A percentile compares a stretch with the other conserved stretches of the same genome.
phyloP scores from a whole-genome alignment of 2,113 vertebrate genomes.

The Benitochromis conjunctus region DNA sequence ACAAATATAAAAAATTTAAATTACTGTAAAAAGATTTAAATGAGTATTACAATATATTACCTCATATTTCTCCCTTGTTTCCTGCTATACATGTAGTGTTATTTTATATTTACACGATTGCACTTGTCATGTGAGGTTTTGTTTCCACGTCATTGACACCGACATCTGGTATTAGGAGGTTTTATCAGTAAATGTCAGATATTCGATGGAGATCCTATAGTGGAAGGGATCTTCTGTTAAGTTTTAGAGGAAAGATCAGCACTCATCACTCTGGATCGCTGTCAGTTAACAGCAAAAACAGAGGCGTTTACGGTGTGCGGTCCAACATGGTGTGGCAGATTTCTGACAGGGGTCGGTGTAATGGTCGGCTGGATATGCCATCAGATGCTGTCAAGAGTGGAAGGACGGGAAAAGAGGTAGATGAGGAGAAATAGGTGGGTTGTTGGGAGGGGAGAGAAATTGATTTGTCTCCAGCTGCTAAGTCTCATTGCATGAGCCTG shows the following conservation, averaged over 20 bases:
- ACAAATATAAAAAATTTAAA: neutral
- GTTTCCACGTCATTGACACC: neutral
- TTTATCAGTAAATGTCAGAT: neutral
- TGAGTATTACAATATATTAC: neutral
- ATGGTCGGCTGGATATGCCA: conserved; percentile 23
- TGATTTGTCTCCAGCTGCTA: conserved; percentile 73
- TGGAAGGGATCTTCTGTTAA: neutral
- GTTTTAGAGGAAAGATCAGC: neutral
- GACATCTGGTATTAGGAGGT: neutral
- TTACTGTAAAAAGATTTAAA: neutral
- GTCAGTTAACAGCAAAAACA: neutral
- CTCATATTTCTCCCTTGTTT: neutral
- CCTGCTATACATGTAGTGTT: neutral
- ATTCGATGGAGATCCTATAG: neutral
- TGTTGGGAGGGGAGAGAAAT: conserved; percentile 35
- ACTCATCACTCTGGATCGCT: neutral
- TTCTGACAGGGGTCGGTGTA: conserved; percentile 28
- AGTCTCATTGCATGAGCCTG: conserved; percentile 56
- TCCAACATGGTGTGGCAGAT: neutral
- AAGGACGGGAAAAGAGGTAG: neutral
- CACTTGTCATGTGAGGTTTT: neutral
- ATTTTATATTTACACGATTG: neutral
- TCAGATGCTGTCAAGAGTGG: conserved; percentile 14
- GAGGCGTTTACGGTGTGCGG: neutral
- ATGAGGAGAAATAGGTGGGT: conserved; percentile 2